Evolutionary conservation across 2,797 vertebrate species (phyloP).

Genomic region (Acridotheres tristis): DNA sequence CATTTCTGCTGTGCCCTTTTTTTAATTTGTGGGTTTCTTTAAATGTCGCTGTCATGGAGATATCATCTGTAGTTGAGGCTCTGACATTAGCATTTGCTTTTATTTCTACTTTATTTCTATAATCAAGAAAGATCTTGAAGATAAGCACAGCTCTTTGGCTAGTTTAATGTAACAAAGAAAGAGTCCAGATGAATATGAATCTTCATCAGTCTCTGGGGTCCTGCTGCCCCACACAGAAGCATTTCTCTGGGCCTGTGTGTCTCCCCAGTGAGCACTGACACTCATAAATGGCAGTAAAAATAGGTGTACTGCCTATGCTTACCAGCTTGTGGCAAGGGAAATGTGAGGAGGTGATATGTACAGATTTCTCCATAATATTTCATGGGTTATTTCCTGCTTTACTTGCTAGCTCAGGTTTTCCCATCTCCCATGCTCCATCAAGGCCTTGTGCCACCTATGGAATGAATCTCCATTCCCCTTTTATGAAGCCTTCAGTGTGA

Average conservation of each 20-base stretch:
- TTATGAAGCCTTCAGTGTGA: neutral
- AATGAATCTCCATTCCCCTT: neutral
- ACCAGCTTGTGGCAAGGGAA: neutral
- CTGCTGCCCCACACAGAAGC: neutral
- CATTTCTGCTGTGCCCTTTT: rapidly evolving
- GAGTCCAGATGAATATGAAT: neutral
- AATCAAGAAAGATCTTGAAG: neutral
- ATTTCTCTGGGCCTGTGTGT: neutral
- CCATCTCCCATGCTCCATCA: neutral
- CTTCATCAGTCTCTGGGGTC: neutral
- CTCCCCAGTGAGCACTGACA: neutral
- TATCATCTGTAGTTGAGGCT: neutral
- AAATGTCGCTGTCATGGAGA: neutral
- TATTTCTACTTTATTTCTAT: neutral
- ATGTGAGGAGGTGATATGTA: neutral
- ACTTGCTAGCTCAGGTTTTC: neutral
- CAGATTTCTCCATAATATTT: neutral
- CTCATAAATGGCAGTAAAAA: neutral
- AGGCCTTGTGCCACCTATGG: neutral
- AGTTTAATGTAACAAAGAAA: neutral
- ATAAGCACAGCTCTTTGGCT: neutral
- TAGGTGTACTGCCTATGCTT: neutral
- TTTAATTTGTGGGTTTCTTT: neutral
- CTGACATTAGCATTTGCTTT: neutral
- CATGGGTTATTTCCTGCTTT: neutral